Percentiles rank a stretch among this genome's conserved stretches.
Evolutionary conservation across 2,113 vertebrate genomes (phyloP).

Genomic region (Malurus melanocephalus): DNA sequence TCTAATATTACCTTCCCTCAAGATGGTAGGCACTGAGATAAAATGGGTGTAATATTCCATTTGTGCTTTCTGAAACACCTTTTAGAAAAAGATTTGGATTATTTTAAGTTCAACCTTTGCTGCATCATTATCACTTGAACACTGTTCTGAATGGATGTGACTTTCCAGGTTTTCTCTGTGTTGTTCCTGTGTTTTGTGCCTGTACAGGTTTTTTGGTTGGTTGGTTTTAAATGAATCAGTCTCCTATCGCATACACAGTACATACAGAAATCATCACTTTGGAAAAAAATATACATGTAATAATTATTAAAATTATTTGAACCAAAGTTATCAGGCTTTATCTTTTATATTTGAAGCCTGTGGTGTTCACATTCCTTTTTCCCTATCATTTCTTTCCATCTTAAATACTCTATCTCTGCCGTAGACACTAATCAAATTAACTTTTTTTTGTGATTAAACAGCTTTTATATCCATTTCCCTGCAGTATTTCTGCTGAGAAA

Average conservation of each 20-base stretch:
- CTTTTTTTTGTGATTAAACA: background rate
- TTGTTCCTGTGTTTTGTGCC: constrained; percentile 47
- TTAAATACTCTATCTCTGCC: background rate
- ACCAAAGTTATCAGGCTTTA: constrained; percentile 70
- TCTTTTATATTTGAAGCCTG: constrained; percentile 59
- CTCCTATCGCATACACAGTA: constrained; percentile 30
- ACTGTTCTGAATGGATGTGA: constrained; percentile 26
- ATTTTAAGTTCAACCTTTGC: background rate
- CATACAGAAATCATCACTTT: constrained; percentile 2
- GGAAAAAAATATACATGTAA: constrained; percentile 54
- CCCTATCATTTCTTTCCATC: background rate
- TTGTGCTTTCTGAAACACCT: constrained; percentile 52
- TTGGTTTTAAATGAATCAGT: constrained; percentile 34
- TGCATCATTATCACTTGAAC: constrained; percentile 3
- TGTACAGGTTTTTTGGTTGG: constrained; percentile 39
- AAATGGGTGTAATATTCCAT: background rate
- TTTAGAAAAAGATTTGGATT: background rate
- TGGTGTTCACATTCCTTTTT: constrained; percentile 51
- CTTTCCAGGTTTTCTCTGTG: background rate
- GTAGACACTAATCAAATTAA: background rate
- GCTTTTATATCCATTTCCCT: constrained; percentile 4
- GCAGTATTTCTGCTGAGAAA: constrained; percentile 26
- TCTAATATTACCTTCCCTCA: constrained; percentile 47
- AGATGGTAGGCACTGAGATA: constrained; percentile 48
- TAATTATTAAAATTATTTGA: constrained; percentile 71